A percentile compares a stretch with the other conserved stretches of the same genome.
These are phyloP conservation scores for Agonopterix alstromeriana DNA, from an alignment of 2,888 invertebrate genomes.

Conservation along the genomic window DNA sequence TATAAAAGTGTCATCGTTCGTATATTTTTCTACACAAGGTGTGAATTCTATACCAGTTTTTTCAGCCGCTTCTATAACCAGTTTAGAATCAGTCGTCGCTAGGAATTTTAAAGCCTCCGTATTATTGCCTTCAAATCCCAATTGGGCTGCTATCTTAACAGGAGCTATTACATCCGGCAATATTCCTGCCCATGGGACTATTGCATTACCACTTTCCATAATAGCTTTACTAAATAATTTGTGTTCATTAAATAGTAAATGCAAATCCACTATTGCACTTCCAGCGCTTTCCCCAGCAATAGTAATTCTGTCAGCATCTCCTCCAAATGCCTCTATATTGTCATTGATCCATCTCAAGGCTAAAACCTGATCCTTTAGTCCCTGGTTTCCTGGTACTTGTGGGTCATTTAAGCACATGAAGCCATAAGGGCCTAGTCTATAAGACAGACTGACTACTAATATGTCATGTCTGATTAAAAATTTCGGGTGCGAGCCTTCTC, in stretches of 20 bases:
- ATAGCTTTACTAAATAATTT: constrained; percentile 24
- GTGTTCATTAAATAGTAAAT: constrained; percentile 20
- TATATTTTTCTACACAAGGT: constrained; percentile 15
- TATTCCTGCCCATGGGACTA: constrained; percentile 8
- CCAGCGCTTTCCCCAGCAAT: constrained; percentile 31
- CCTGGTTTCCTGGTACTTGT: constrained; percentile 30
- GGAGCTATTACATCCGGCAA: constrained; percentile 10
- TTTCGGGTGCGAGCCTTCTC: constrained; percentile 14
- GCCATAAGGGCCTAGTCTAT: constrained; percentile 30
- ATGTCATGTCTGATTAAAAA: constrained; percentile 24
- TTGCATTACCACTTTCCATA: constrained; percentile 16
- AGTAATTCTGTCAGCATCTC: constrained; percentile 25
- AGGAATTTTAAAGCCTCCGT: constrained; percentile 10
- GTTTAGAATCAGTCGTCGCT: constrained; percentile 4
- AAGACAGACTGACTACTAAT: constrained; percentile 27
- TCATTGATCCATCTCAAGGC: constrained; percentile 30
- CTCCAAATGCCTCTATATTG: constrained; percentile 33
- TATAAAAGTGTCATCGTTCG: constrained; percentile 13
- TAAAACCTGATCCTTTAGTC: constrained; percentile 27
- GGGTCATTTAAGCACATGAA: constrained; percentile 29
- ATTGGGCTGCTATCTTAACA: constrained; percentile 10
- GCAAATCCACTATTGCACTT: constrained; percentile 21
- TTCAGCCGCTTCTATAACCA: constrained; percentile 14
- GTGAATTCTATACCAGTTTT: constrained; percentile 9
- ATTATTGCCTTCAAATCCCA: constrained; percentile 12